A percentile compares a stretch with the other conserved stretches of the same genome.
Evolutionary conservation across 35 echinoderm and acorn worm genomes (phyloP).

Genomic region (Hemicentrotus pulcherrimus): DNA sequence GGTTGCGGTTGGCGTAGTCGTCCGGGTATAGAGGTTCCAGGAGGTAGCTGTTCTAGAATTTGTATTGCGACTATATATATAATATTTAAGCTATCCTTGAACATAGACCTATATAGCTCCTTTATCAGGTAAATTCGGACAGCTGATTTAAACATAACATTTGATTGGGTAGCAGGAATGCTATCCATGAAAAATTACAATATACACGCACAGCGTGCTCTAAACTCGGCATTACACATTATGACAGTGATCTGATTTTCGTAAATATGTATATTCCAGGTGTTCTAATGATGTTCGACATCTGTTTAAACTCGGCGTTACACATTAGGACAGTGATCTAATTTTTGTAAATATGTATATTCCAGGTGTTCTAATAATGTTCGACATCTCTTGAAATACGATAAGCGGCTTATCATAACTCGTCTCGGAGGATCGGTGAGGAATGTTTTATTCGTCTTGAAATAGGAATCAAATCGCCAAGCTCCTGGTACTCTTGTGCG

Average conservation of each 20-base stretch:
- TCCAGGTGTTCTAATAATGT: not conserved
- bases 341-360: not conserved
- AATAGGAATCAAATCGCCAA: not conserved
- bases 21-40: too few relatives aligned
- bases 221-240: not conserved
- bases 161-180: too few relatives aligned
- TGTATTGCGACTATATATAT: too few relatives aligned
- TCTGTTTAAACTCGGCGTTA: not conserved
- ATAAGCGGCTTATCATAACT: slow-evolving; percentile 6
- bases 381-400: not conserved
- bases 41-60: too few relatives aligned
- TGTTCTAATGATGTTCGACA: not conserved
- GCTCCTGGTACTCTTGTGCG: not conserved
- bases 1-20: too few relatives aligned
- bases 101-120: too few relatives aligned
- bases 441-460: not conserved
- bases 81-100: too few relatives aligned
- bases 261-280: not conserved
- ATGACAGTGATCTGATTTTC: not conserved
- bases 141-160: too few relatives aligned
- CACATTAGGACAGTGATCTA: not conserved
- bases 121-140: too few relatives aligned
- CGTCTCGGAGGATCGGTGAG: not conserved
- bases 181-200: too few relatives aligned
- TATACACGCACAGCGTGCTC: too few relatives aligned